These are phyloP conservation scores for Brachyhypopomus gauderio DNA, from an alignment of 2,113 vertebrate genomes.

Conservation along the genomic window DNA sequence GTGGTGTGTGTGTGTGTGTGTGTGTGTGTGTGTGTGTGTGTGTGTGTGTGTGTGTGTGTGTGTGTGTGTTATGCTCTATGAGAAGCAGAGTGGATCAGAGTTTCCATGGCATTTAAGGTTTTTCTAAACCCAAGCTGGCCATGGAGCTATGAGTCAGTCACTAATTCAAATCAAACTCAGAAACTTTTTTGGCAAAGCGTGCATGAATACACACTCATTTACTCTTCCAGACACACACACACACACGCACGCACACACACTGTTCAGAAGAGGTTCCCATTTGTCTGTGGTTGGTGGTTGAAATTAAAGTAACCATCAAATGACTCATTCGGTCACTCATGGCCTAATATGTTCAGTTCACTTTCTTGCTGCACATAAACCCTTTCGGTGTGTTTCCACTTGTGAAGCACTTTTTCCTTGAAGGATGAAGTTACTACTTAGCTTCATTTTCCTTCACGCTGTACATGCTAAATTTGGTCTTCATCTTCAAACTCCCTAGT, in stretches of 20 bases:
- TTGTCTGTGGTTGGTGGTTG: slow-evolving; percentile 45
- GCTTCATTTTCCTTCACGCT: not conserved
- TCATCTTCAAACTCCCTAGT: not conserved
- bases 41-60: slow-evolving; percentile 47
- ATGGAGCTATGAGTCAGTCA: slow-evolving; percentile 63
- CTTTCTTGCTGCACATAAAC: slow-evolving; percentile 12
- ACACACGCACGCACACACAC: slow-evolving; percentile 12
- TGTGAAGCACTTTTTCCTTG: slow-evolving; percentile 21
- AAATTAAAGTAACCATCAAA: slow-evolving; percentile 33
- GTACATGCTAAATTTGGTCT: not conserved
- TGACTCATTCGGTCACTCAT: slow-evolving; percentile 56
- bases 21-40: slow-evolving; percentile 36
- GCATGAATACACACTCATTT: slow-evolving; percentile 8
- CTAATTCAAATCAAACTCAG: slow-evolving; percentile 61
- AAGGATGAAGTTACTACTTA: slow-evolving; percentile 5
- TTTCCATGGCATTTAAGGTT: slow-evolving; percentile 67
- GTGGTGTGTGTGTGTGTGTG: slow-evolving; percentile 26
- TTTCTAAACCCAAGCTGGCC: slow-evolving; percentile 53
- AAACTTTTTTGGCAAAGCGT: slow-evolving; percentile 59
- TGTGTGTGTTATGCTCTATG: slow-evolving; percentile 11
- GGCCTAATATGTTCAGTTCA: slow-evolving; percentile 42
- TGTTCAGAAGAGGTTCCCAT: slow-evolving; percentile 26
- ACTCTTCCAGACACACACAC: slow-evolving; percentile 1
- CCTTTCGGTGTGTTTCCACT: slow-evolving; percentile 20
- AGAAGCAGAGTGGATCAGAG: slow-evolving; percentile 55